Evolutionary conservation across 2,888 invertebrate genomes (phyloP).

Genomic region (Polyommatus iphigenia): DNA sequence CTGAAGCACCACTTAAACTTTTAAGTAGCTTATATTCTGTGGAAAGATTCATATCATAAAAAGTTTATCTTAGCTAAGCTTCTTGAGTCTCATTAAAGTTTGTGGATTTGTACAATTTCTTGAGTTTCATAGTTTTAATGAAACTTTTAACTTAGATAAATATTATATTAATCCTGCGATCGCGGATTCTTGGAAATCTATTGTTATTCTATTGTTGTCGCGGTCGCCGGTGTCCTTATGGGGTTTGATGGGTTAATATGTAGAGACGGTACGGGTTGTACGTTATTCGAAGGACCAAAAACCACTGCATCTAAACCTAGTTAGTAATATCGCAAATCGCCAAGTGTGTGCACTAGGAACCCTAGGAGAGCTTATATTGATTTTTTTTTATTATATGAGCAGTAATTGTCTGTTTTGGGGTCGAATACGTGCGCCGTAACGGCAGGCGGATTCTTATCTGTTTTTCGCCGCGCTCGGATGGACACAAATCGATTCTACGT

Average conservation of each 20-base stretch:
- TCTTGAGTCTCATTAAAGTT: background rate
- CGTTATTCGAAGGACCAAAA: too few species aligned
- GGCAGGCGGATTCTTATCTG: constrained; percentile 34
- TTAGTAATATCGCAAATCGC: background rate
- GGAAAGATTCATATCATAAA: background rate
- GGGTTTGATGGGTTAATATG: too few species aligned
- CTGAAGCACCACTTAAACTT: background rate
- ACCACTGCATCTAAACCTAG: too few species aligned
- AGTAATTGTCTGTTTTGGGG: background rate
- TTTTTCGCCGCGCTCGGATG: constrained; percentile 43
- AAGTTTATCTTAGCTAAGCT: background rate
- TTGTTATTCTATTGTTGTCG: too few species aligned
- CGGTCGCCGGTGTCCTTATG: too few species aligned
- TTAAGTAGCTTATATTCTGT: background rate
- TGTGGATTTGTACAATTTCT: background rate
- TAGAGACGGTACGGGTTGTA: too few species aligned
- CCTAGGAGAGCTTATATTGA: background rate
- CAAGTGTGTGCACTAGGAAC: background rate
- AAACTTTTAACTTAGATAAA: too few species aligned
- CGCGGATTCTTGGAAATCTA: too few species aligned
- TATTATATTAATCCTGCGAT: too few species aligned
- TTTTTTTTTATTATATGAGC: background rate
- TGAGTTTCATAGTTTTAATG: too few species aligned
- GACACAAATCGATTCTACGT: constrained; percentile 46
- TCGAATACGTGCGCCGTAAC: constrained; percentile 28